These are phyloP conservation scores for Eciton burchellii DNA, from an alignment of 1,140 invertebrate species.

Conservation along the genomic window DNA sequence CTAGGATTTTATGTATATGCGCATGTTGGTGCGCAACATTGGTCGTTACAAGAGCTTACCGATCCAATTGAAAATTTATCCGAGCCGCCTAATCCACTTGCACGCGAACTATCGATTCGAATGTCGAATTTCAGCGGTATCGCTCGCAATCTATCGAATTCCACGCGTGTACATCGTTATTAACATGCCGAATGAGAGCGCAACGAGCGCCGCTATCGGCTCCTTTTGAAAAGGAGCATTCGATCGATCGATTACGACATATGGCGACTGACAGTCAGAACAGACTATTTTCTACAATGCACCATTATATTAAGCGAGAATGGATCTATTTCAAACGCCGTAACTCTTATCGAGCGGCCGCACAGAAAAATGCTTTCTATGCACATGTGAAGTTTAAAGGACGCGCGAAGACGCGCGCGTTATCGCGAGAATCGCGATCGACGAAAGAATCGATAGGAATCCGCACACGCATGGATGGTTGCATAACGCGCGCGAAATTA, in stretches of 20 bases:
- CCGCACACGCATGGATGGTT: too few species aligned
- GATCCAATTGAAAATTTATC: slow-evolving; percentile 56
- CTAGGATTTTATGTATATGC: neutral
- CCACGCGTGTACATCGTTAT: slow-evolving; percentile 58
- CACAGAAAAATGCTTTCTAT: slow-evolving; percentile 1
- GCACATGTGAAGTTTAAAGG: neutral
- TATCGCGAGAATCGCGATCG: neutral
- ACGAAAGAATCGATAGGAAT: too few species aligned
- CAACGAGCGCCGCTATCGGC: slow-evolving; percentile 29
- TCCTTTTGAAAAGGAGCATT: slow-evolving; percentile 49
- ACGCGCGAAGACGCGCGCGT: neutral
- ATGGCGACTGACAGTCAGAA: slow-evolving; percentile 29
- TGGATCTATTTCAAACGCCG: neutral
- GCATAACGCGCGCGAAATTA: too few species aligned
- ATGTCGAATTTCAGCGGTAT: slow-evolving; percentile 55
- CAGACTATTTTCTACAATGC: slow-evolving; percentile 38
- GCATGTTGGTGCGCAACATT: neutral
- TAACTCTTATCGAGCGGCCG: neutral
- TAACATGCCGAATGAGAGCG: slow-evolving; percentile 55
- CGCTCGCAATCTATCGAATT: slow-evolving; percentile 59
- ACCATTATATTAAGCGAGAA: slow-evolving; percentile 11
- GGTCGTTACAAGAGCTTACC: neutral
- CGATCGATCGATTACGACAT: slow-evolving; percentile 47
- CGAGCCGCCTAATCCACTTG: slow-evolving; percentile 45
- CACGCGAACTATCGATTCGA: slow-evolving; percentile 38